Base-by-base conservation (phyloP, 2,113 vertebrate species). In the Leucopsar rothschildi region DNA sequence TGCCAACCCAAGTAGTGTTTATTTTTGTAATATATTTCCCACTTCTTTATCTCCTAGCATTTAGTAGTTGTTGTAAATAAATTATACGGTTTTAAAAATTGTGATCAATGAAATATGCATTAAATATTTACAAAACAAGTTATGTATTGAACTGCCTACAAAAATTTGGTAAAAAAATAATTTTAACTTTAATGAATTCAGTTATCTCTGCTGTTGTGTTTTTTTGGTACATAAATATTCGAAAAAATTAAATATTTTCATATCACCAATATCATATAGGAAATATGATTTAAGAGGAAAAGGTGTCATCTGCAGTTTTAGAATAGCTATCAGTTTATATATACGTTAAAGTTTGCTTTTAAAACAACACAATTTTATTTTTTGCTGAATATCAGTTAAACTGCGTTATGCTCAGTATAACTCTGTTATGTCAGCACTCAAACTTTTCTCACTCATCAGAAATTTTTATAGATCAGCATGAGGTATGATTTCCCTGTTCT, bases 361-460 rank as follows among this genome's bases (percentile, higher is more conserved):
- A 61, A 60, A 89, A 55, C 5, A 66, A 39, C 0, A 2, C 12
- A 2, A 22, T 65, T n/a, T 72, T 33, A 31, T 15, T 69, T 88
- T 92, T 95, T 69, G 18, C 50, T 73, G 57, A 89, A 5, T 79
- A 37, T 65, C 45, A 65, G 14, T 69, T 69, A 59, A 79, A 69
- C 17, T 59, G 23, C 12, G 39, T 45, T 76, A 79, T 44, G 16
- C 18, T 69, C 25, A 78, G 14, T 44, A 19, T 24, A 87, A 6
- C 7, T 76, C n/a, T 68, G 24, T 69, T 82, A 18, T 82, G 69
- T 85, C 81, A 90, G 66, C 70, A 80, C 50, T 61, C 68, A 91
- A 66, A 42, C 17, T 87, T 72, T 93, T 79, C 55, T 75, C 21
- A 63, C 10, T 73, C 18, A 59, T 79, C 23, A 60, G 10, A 52